phyloP scores from a whole-genome alignment of 2,797 vertebrate species.

The Craterocephalus amniculus region DNA sequence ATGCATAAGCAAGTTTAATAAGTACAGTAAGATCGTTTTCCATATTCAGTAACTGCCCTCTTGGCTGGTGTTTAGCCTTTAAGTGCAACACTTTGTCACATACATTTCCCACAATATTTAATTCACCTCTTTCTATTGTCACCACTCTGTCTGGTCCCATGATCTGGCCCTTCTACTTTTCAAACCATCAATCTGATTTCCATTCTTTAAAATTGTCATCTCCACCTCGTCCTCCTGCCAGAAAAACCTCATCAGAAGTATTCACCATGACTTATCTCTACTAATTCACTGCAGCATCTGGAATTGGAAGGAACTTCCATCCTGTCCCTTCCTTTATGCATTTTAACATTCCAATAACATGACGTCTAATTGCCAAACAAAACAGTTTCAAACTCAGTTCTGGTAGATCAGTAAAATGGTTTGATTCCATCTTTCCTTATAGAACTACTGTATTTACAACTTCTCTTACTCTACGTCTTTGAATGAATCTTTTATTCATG shows the following conservation, averaged over 20 bases:
- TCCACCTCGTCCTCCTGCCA: too few relatives aligned
- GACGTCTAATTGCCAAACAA: too few relatives aligned
- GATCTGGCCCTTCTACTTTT: background rate
- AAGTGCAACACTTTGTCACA: background rate
- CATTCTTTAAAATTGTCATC: background rate
- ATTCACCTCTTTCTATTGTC: background rate
- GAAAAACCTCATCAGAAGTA: too few relatives aligned
- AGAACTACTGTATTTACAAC: too few relatives aligned
- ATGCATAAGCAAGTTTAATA: background rate
- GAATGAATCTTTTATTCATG: slow-evolving; percentile 2
- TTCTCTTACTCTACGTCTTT: background rate
- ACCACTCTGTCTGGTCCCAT: background rate
- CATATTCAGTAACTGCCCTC: too few relatives aligned
- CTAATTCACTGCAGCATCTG: background rate
- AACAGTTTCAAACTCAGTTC: too few relatives aligned
- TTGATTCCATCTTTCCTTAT: too few relatives aligned
- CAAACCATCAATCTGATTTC: background rate
- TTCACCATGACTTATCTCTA: background rate
- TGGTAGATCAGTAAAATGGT: too few relatives aligned
- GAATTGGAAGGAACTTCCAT: too few relatives aligned
- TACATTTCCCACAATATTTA: background rate
- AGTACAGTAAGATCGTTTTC: too few relatives aligned
- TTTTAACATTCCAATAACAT: too few relatives aligned
- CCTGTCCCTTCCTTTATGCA: too few relatives aligned
- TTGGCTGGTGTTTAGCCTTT: background rate